Evolutionary conservation across 2,888 invertebrate species (phyloP).

Genomic region (Xestia sexstrigata): DNA sequence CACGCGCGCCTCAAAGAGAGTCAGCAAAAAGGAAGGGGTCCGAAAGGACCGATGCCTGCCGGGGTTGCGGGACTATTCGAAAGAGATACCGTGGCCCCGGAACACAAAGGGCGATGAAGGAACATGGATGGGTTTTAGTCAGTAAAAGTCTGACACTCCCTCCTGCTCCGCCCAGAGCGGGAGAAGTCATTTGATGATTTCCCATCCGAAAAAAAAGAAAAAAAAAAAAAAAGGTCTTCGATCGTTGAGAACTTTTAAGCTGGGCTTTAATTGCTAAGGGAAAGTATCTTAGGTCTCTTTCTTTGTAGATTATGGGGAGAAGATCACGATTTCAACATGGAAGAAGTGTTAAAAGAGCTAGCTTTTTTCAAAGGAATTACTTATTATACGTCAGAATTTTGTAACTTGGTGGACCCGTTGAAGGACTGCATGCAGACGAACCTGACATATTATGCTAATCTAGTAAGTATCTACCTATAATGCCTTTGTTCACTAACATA

Average conservation of each 20-base stretch:
- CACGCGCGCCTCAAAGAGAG: too few species aligned
- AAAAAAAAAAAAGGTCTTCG: too few species aligned
- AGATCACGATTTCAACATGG: constrained; percentile 93
- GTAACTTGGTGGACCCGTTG: constrained; percentile 89
- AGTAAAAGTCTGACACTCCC: too few species aligned
- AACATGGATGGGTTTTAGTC: too few species aligned
- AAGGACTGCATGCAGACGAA: constrained; percentile 91
- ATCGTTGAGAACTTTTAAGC: background rate
- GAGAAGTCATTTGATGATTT: too few species aligned
- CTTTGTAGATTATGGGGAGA: constrained; percentile 91
- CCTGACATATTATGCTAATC: constrained; percentile 90
- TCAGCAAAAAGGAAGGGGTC: too few species aligned
- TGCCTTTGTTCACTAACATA: background rate
- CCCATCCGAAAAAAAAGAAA: too few species aligned
- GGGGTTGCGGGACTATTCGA: too few species aligned
- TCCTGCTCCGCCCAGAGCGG: too few species aligned
- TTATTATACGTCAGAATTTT: constrained; percentile 93
- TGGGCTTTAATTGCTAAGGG: background rate
- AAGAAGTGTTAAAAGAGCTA: constrained; percentile 93
- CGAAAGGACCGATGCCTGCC: too few species aligned
- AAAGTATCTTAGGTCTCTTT: background rate
- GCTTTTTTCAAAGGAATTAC: constrained; percentile 93
- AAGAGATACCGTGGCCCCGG: too few species aligned
- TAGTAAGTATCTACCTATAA: constrained; percentile 81
- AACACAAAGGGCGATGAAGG: too few species aligned